Conservation (phyloP, 2,888 invertebrate species). For the Asteroscopus sphinx region DNA sequence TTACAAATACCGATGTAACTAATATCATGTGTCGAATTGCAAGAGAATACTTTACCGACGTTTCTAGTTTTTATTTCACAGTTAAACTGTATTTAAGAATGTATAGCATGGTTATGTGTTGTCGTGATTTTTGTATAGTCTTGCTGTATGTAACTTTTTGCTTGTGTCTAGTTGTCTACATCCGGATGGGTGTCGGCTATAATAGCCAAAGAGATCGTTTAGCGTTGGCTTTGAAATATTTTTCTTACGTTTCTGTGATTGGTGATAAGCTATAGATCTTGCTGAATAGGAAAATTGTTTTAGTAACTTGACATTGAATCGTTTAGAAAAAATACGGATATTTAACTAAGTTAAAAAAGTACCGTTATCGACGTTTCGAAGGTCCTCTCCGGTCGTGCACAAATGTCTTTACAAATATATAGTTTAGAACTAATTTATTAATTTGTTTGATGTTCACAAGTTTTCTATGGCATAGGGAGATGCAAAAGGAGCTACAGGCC, state of each 20-base stretch:
- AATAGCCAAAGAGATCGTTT: background rate
- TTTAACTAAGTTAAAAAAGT: background rate
- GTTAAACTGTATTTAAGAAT: conserved; percentile 32
- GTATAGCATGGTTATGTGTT: conserved; percentile 21
- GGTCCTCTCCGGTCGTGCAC: too few relatives aligned
- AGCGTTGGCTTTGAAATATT: conserved; percentile 5
- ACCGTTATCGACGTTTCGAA: background rate
- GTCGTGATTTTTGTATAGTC: conserved; percentile 32
- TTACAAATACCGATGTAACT: conserved; percentile 43
- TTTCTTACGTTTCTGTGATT: conserved; percentile 3
- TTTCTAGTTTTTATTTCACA: conserved; percentile 40
- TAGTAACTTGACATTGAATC: conserved; percentile 25
- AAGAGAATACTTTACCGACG: conserved; percentile 26
- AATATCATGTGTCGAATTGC: conserved; percentile 34
- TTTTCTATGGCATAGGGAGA: too few relatives aligned
- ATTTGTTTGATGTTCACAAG: too few relatives aligned
- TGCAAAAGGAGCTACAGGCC: too few relatives aligned
- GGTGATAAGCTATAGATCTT: background rate
- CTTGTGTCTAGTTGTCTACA: conserved; percentile 30
- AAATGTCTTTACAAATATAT: too few relatives aligned
- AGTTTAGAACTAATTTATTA: too few relatives aligned
- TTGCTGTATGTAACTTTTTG: conserved; percentile 37
- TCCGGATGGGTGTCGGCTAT: too few relatives aligned
- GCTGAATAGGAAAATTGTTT: conserved; percentile 19
- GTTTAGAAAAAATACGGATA: background rate